Base-by-base conservation (phyloP, 2,888 invertebrate genomes). In the Scaptomyza flava region DNA sequence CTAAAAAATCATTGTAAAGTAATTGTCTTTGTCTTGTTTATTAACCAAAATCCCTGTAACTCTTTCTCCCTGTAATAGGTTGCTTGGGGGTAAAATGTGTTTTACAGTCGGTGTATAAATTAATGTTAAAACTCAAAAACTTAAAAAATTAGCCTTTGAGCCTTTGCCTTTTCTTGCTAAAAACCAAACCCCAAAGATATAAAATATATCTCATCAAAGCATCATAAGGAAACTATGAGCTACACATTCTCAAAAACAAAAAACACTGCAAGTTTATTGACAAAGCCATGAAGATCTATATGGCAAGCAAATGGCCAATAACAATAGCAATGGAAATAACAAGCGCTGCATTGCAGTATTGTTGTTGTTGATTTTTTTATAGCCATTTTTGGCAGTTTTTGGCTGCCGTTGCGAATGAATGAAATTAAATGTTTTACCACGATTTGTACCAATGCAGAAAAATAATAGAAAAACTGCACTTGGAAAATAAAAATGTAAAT, bases 391-490 rank as follows among this genome's bases (percentile, higher is more conserved):
- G 73, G 73, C 45, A 59, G 61, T 53, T 64, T 62, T 77, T 45
- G 62, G 67, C 76, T 75, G 83, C 71, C 58, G 65, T 63, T 79
- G 73, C 72, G 73, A 72, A 79, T 82, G 86, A 82, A 82, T 82
- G 82, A 82, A 82, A 82, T 79, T 82, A 88, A 87, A 82, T 79
- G 86, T 79, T 79, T 66, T 52, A 11, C 59, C 70, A 68, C 77
- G 61, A 61, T 60, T 61, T 63, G 65, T 77, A 57, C 8, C 66
- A 66, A 76, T 69, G 64, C 67, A 70, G 7, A 23, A 51, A 36
- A 43, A 47, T 34, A 20, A 48, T 46, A 46, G 47, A 61, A 61
- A 64, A 53, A 36, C 17, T 51, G 59, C 33, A 50, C 50, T 50
- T 0, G 9, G 3, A 34, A 34, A 50, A 48, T 17, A 6, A 2